Conservation (phyloP, 2,888 invertebrate species). For the Pheosia gnoma region DNA sequence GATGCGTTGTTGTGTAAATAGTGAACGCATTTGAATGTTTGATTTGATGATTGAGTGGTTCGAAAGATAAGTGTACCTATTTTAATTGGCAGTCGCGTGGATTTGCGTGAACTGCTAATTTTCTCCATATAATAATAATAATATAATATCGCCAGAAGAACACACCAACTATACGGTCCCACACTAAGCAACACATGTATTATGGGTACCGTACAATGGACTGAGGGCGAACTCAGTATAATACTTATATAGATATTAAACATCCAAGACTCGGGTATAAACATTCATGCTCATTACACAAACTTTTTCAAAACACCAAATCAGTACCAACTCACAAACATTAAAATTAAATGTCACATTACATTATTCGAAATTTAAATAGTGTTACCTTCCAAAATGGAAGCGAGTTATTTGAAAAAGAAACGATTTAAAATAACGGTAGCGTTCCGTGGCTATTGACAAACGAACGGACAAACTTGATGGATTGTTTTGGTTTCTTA, state of each 20-base stretch:
- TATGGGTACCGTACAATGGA: too few species aligned
- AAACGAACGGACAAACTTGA: conserved; percentile 41
- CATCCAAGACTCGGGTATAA: too few species aligned
- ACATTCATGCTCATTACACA: too few species aligned
- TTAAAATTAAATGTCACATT: conserved; percentile 1
- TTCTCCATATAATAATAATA: too few species aligned
- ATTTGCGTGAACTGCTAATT: neutral
- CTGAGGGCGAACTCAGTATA: too few species aligned
- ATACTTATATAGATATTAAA: too few species aligned
- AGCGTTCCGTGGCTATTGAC: conserved; percentile 36
- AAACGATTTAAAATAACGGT: conserved; percentile 28
- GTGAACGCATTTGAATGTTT: conserved; percentile 36
- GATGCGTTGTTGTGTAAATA: conserved; percentile 58
- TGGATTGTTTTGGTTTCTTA: conserved; percentile 48
- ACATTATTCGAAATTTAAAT: conserved; percentile 2
- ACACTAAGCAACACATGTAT: too few species aligned
- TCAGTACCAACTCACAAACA: conserved; percentile 2
- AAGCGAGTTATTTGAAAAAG: conserved; percentile 9
- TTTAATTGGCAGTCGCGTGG: neutral
- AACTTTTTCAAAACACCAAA: neutral
- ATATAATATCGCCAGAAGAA: too few species aligned
- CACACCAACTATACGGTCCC: too few species aligned
- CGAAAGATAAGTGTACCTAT: neutral
- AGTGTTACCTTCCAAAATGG: conserved; percentile 4
- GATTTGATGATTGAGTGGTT: conserved; percentile 10